These are phyloP conservation scores for Episyrphus balteatus DNA, from an alignment of 1,140 invertebrate species.

Conservation along the genomic window DNA sequence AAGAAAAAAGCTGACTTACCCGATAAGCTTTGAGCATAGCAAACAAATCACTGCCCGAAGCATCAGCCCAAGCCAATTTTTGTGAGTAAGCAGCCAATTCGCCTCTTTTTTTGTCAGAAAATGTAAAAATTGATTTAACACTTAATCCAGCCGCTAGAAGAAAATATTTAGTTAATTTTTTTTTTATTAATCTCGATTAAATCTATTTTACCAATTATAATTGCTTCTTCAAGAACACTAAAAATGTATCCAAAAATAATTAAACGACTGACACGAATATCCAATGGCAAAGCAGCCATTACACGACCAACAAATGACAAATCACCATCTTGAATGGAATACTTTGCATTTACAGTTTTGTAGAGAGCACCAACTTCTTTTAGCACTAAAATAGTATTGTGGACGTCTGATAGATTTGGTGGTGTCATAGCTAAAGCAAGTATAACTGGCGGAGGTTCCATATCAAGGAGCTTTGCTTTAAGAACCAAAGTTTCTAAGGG, in stretches of 20 bases:
- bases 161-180: slow-evolving; percentile 1
- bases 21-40: slow-evolving; percentile 71
- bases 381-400: slow-evolving; percentile 64
- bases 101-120: slow-evolving; percentile 19
- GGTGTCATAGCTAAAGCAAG: slow-evolving; percentile 78
- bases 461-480: slow-evolving; percentile 68
- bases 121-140: slow-evolving; percentile 63
- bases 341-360: slow-evolving; percentile 42
- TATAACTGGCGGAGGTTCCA: slow-evolving; percentile 72
- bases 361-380: slow-evolving; percentile 76
- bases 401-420: slow-evolving; percentile 72
- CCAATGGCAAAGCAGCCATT: slow-evolving; percentile 71
- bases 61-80: slow-evolving; percentile 69
- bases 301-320: slow-evolving; percentile 77
- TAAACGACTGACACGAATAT: slow-evolving; percentile 71
- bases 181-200: not conserved
- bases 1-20: slow-evolving; percentile 34
- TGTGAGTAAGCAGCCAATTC: slow-evolving; percentile 62
- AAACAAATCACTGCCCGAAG: slow-evolving; percentile 74
- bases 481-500: slow-evolving; percentile 79
- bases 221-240: slow-evolving; percentile 68
- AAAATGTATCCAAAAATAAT: slow-evolving; percentile 82
- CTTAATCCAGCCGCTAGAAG: slow-evolving; percentile 64
- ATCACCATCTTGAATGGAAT: slow-evolving; percentile 66
- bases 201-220: slow-evolving; percentile 69